Percentiles rank a stretch among this genome's conserved stretches.
Conservation (phyloP, 64 coral and sea anemone species). For the Pocillopora verrucosa region DNA sequence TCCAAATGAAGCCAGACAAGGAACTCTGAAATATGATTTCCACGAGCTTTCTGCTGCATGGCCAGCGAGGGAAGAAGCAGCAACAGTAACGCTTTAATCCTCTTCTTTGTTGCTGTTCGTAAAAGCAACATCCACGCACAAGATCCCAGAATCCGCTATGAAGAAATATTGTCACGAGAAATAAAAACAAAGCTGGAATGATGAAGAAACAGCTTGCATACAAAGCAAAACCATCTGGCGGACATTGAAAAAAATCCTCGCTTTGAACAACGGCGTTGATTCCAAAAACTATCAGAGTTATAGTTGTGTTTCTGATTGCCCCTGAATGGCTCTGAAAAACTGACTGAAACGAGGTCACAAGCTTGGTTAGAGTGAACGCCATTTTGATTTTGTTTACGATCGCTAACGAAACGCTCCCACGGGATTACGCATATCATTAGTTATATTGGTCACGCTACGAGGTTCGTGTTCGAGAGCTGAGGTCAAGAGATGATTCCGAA, state of each 20-base stretch:
- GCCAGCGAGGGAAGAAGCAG: constrained; percentile 78
- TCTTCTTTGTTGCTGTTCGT: constrained; percentile 46
- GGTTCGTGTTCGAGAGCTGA: too few relatives aligned
- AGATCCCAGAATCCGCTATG: constrained; percentile 79
- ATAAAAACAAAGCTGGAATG: constrained; percentile 57
- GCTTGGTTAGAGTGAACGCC: constrained; percentile 58
- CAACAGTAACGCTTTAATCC: constrained; percentile 44
- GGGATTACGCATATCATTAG: too few relatives aligned
- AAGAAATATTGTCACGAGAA: constrained; percentile 73
- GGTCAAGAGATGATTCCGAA: too few relatives aligned
- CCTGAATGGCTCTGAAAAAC: constrained; percentile 56
- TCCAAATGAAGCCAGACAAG: constrained; percentile 69
- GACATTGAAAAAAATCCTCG: constrained; percentile 72
- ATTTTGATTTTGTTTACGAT: constrained; percentile 17
- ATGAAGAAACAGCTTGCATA: constrained; percentile 82
- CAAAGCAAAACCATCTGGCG: constrained; percentile 36
- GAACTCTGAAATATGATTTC: constrained; percentile 66
- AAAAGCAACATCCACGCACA: constrained; percentile 77
- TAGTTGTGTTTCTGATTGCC: constrained; percentile 66
- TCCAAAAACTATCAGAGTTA: constrained; percentile 62
- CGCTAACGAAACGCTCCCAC: background rate
- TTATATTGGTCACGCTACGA: too few relatives aligned
- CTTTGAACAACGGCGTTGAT: constrained; percentile 74
- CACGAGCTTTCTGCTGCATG: constrained; percentile 59
- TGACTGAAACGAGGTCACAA: constrained; percentile 65